These are phyloP conservation scores for Proterorhinus semilunaris DNA, from an alignment of 2,113 vertebrate species.

Conservation along the genomic window DNA sequence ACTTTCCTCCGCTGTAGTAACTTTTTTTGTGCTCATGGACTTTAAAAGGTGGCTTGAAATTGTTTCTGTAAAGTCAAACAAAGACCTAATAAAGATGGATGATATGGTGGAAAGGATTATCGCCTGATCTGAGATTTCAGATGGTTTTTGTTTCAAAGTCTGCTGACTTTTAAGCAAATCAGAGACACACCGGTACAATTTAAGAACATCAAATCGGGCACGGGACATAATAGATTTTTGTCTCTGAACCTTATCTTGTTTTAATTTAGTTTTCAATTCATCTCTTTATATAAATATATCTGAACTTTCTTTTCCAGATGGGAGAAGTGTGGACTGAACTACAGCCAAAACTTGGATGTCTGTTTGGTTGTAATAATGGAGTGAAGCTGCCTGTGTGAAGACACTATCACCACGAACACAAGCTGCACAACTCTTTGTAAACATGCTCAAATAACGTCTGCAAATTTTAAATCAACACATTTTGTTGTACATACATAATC, in stretches of 20 bases:
- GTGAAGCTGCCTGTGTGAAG: conserved; percentile 69
- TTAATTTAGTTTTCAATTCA: background rate
- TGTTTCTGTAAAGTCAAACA: conserved; percentile 21
- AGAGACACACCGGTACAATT: background rate
- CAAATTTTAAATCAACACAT: conserved; percentile 6
- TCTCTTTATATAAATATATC: background rate
- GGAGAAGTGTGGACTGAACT: conserved; percentile 93
- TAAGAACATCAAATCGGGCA: conserved; percentile 7
- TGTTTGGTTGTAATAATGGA: conserved; percentile 80
- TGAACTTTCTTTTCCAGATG: conserved; percentile 79
- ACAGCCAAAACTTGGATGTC: conserved; percentile 89
- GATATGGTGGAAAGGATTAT: conserved; percentile 15
- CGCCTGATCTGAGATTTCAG: conserved; percentile 6
- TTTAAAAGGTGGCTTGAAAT: conserved; percentile 23
- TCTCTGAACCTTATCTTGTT: background rate
- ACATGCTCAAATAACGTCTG: conserved; percentile 1
- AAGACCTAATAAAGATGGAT: conserved; percentile 19
- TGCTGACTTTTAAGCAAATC: conserved; percentile 1
- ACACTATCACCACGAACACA: background rate
- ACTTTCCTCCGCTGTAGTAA: background rate
- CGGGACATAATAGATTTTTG: background rate
- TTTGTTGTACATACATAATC: conserved; percentile 11
- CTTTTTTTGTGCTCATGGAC: background rate
- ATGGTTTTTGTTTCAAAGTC: conserved; percentile 17
- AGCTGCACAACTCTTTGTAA: conserved; percentile 35